phyloP scores from a whole-genome alignment of 2,888 invertebrate species.

The Drosophila hamatofila region DNA sequence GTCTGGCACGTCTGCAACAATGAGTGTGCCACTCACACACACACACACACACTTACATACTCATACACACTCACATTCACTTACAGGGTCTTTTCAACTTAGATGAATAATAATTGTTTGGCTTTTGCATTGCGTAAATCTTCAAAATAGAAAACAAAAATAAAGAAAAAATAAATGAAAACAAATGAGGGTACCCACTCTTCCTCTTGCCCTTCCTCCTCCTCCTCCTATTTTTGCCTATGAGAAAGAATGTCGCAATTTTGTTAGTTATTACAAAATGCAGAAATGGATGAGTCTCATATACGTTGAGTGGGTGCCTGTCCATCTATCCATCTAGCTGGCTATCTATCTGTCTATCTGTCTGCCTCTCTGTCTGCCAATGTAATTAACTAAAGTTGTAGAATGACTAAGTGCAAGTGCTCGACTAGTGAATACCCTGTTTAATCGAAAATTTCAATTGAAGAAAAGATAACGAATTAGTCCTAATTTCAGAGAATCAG shows the following conservation, averaged over 20 bases:
- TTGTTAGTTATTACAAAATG: conserved; percentile 73
- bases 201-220: not conserved
- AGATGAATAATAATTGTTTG: conserved; percentile 72
- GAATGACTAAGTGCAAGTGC: not conserved
- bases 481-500: not conserved
- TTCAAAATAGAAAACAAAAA: conserved; percentile 69
- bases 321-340: conserved; percentile 28
- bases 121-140: conserved; percentile 75
- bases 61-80: conserved; percentile 5
- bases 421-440: not conserved
- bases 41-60: conserved; percentile 22
- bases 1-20: conserved; percentile 51
- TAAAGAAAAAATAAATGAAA: conserved; percentile 14
- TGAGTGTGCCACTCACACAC: conserved; percentile 13
- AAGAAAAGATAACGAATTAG: not conserved
- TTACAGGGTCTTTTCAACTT: conserved; percentile 14
- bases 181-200: conserved; percentile 15
- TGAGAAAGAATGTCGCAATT: conserved; percentile 72
- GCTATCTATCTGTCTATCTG: conserved; percentile 15
- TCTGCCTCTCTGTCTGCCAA: conserved; percentile 60
- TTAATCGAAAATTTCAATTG: not conserved
- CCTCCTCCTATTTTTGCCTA: not conserved
- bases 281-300: conserved; percentile 36
- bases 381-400: conserved; percentile 5
- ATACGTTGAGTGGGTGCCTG: conserved; percentile 37